A percentile compares a stretch with the other conserved stretches of the same genome.
Conservation (phyloP, 2,888 invertebrate species). For the Tenthredo mesomela region DNA sequence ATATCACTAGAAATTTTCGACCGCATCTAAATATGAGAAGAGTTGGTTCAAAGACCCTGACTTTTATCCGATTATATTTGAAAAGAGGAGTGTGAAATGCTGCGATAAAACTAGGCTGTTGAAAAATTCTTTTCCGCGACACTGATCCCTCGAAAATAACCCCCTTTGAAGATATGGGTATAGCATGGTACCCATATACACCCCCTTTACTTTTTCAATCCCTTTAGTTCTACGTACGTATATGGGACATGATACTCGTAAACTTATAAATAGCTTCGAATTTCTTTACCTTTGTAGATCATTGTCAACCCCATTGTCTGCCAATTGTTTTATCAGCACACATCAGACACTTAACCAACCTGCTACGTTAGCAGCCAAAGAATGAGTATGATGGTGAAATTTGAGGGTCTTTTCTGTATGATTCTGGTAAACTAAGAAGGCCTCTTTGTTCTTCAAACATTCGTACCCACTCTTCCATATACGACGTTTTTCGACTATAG, state of each 20-base stretch:
- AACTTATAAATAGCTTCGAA: slow-evolving; percentile 2
- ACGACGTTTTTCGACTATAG: neutral
- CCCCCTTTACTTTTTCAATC: neutral
- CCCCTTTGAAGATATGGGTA: neutral
- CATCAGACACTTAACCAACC: neutral
- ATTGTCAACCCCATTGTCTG: neutral
- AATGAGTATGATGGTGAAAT: neutral
- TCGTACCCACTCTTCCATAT: neutral
- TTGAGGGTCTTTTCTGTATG: neutral
- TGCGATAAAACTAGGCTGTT: slow-evolving; percentile 1
- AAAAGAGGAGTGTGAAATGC: slow-evolving; percentile 16
- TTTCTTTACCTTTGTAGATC: slow-evolving; percentile 2
- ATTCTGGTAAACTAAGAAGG: neutral
- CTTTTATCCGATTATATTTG: slow-evolving; percentile 13
- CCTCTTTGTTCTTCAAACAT: neutral
- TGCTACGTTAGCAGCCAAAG: neutral
- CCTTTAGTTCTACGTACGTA: neutral
- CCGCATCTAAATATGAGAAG: neutral
- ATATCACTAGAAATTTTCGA: neutral
- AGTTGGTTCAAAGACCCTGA: neutral
- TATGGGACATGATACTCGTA: neutral
- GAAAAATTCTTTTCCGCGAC: neutral
- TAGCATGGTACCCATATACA: neutral
- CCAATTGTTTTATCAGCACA: slow-evolving; percentile 18
- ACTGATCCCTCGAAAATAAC: neutral